phyloP scores from a whole-genome alignment of 2,888 invertebrate genomes.

The Morpho deidamia region DNA sequence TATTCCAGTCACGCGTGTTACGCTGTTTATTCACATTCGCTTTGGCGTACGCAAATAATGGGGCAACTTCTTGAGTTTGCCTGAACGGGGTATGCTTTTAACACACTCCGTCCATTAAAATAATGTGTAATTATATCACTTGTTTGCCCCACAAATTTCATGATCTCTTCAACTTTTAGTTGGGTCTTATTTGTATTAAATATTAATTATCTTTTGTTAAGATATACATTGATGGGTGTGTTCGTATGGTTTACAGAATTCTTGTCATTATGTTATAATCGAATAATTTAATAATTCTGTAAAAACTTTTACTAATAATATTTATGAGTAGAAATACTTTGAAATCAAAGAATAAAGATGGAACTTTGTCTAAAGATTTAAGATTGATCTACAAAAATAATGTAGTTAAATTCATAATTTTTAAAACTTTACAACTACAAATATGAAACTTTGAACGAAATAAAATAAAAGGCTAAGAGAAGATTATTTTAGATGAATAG shows the following conservation, averaged over 20 bases:
- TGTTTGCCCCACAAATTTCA: slow-evolving; percentile 13
- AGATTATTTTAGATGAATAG: slow-evolving; percentile 2
- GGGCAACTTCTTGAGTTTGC: slow-evolving; percentile 49
- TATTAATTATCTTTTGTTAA: not conserved
- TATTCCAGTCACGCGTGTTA: slow-evolving; percentile 63
- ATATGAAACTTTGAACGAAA: no score
- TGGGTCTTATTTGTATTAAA: not conserved
- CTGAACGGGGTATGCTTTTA: slow-evolving; percentile 21
- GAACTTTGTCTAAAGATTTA: not conserved
- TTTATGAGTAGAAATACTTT: no score
- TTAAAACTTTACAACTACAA: no score
- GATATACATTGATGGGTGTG: not conserved
- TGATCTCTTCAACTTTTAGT: slow-evolving; percentile 9
- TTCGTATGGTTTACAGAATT: no score
- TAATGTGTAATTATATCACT: slow-evolving; percentile 16
- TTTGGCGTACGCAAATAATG: slow-evolving; percentile 60
- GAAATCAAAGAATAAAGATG: no score
- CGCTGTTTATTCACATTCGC: slow-evolving; percentile 65
- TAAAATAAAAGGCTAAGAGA: no score
- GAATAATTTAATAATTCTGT: no score
- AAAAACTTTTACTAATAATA: no score
- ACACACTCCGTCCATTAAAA: slow-evolving; percentile 13
- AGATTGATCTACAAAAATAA: no score
- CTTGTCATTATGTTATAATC: no score
- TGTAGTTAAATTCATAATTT: no score